phyloP scores from a whole-genome alignment of 2,888 invertebrate genomes.

The Eilema caniola region DNA sequence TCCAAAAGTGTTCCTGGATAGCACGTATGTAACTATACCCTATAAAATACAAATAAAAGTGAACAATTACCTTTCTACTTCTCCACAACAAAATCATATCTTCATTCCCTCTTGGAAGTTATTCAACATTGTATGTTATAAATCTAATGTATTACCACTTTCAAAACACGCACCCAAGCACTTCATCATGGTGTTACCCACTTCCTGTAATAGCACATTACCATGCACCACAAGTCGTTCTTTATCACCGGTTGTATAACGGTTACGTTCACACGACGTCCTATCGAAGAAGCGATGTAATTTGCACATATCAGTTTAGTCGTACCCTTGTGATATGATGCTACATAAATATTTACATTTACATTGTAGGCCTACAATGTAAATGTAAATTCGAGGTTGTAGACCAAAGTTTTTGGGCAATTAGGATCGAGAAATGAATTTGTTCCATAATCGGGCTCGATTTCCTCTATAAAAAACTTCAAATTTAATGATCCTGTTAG shows the following conservation, averaged over 20 bases:
- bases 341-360: too few species aligned
- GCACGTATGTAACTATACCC: too few species aligned
- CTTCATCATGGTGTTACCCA: slow-evolving; percentile 33
- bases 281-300: slow-evolving; percentile 32
- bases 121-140: slow-evolving; percentile 4
- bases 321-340: not conserved
- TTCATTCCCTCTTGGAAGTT: slow-evolving; percentile 2
- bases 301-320: slow-evolving; percentile 17
- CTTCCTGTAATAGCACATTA: slow-evolving; percentile 55
- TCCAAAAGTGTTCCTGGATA: too few species aligned
- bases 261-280: slow-evolving; percentile 35
- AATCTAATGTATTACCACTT: slow-evolving; percentile 10
- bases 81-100: not conserved
- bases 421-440: too few species aligned
- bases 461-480: too few species aligned
- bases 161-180: slow-evolving; percentile 25
- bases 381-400: not conserved
- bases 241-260: slow-evolving; percentile 54
- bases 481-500: not conserved
- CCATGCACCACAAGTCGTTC: slow-evolving; percentile 41
- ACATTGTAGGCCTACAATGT: not conserved
- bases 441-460: too few species aligned
- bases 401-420: too few species aligned
- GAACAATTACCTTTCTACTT: too few species aligned
- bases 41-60: too few species aligned